Base-by-base conservation (phyloP, 1,140 invertebrate genomes). In the Tribolium castaneum region DNA sequence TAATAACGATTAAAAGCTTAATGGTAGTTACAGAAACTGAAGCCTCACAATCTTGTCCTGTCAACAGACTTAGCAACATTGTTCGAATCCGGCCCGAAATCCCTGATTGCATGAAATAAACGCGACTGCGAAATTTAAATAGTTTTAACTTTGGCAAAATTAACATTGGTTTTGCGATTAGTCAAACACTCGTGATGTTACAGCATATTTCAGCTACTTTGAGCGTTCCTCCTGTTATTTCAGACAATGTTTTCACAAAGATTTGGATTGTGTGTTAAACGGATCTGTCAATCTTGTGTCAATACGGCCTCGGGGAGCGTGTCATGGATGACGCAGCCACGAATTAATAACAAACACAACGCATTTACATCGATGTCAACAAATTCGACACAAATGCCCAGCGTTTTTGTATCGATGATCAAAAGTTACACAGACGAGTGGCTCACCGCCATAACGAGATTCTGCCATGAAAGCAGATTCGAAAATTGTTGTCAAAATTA, bases 1-100 rank as follows among this genome's bases (percentile, higher is more conserved):
- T 66, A 66, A 66, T 66, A 39, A 66, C 30, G 59, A 66, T 66
- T 66, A 66, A 66, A 66, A 66, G 56, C 59, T 66, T 39, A 35
- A 66, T 35, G 30, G 30, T 66, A 66, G 25, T 66, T 66, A 66
- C 59, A 66, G 59, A 66, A 66, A 66, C 30, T 35, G 59, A 62
- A 35, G 30, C 59, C 59, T 66, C 30, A 66, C 30, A 66, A 35
- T 66, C 59, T 66, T 66, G 59, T 35, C 59, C 59, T 66, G 59
- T 35, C 59, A 66, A 66, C 59, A 66, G 30, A 66, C 30, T 66
- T 66, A 39, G 0, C 30, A 66, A 66, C 25, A 39, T 35, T 66
- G 25, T 66, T 66, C 10, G 22, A 66, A 35, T 66, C 59, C 30
- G 30, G 1, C 25, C 2, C 12, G 14, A 66, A 62, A 62, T 62